Evolutionary conservation across 2,797 vertebrate species (phyloP), one percentile per base, ranked within the genome.

Genomic region (Acanthis flammea): DNA sequence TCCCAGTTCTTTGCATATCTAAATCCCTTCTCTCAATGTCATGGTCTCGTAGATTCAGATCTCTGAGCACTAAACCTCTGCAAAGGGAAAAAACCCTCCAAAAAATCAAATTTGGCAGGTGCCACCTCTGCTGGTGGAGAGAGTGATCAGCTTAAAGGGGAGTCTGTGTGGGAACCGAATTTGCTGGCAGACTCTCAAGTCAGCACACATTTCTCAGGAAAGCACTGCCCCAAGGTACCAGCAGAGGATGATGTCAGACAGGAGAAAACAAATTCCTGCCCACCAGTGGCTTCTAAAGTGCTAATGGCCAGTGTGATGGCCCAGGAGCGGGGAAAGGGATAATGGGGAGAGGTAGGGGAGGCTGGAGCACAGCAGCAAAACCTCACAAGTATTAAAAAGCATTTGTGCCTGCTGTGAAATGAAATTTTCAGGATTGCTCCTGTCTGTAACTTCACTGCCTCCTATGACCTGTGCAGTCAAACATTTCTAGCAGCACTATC

Each of bases 371-470:
- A 68, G 58, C 66, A 61, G 70, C 16, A 57, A 77, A 88, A 86
- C 6, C 10, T 27, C 50, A 42, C 6, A 42, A 61, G 62, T 9
- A 42, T 84, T 72, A 57, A 71, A 92, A 86, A 91, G 66, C 74
- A 72, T 54, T 83, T 81, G 66, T 84, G n/a, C 89, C 86, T 72
- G 74, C 81, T 91, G 84, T 81, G 87, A 94, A 92, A 78, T 47
- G n/a, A 89, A 72, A 65, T 78, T 57, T 48, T 28, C 60, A 76
- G 66, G 74, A 71, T 28, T 5, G 22, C 55, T 86, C 27, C 47
- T 53, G 31, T 28, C 54, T 55, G 42, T 61, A 86, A 31, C 42
- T 42, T 54, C 51, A 22, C 92, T 76, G 80, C 61, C 17, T 71
- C 48, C 65, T 41, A 2, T 42, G 45, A 41, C 48, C 48, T 41